These are phyloP conservation scores for Varecia variegata DNA, from an alignment of 2,797 vertebrate species.

Conservation along the genomic window DNA sequence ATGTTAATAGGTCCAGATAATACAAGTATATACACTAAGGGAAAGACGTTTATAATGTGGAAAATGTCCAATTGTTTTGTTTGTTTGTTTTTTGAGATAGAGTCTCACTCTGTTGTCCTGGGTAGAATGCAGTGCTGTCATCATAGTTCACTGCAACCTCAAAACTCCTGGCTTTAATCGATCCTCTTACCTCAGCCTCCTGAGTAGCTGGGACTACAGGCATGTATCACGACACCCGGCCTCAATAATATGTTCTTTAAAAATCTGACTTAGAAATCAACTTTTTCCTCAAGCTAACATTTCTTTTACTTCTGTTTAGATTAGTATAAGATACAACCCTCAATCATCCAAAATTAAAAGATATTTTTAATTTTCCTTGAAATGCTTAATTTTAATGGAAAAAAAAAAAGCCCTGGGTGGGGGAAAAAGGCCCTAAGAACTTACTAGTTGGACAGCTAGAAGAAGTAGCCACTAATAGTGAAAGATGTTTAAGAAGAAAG, in stretches of 20 bases:
- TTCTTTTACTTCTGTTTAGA: constrained; percentile 40
- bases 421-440: not conserved
- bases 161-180: no score
- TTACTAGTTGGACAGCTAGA: not conserved
- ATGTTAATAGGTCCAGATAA: not conserved
- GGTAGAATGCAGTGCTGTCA: no score
- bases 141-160: no score
- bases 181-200: no score
- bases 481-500: not conserved
- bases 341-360: constrained; percentile 45
- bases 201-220: no score
- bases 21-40: not conserved
- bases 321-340: constrained; percentile 8
- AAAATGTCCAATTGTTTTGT: not conserved
- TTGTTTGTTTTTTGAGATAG: no score
- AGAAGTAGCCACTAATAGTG: not conserved
- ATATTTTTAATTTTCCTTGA: constrained; percentile 42
- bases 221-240: no score
- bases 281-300: constrained; percentile 15
- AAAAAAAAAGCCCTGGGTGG: not conserved
- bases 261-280: constrained; percentile 37
- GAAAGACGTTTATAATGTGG: not conserved
- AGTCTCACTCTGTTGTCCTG: no score
- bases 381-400: constrained; percentile 46
- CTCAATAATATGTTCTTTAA: not conserved